phyloP scores from a whole-genome alignment of 1,140 invertebrate genomes.

The Cydia strobilella region DNA sequence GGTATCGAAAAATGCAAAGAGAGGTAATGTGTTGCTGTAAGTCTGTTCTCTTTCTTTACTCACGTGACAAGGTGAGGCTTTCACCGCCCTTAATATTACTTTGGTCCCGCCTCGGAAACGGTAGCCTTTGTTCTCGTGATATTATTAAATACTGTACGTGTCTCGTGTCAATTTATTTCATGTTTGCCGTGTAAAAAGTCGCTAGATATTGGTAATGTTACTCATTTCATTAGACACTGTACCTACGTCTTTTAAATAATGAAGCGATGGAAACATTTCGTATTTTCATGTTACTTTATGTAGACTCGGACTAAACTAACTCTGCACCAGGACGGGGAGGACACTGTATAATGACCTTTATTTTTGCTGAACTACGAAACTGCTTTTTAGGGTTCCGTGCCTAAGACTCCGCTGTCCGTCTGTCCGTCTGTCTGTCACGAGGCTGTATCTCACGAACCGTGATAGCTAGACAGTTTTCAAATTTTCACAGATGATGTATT shows the following conservation, averaged over 20 bases:
- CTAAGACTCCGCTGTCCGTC: too few relatives aligned
- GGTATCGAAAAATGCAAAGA: too few relatives aligned
- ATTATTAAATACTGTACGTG: slow-evolving; percentile 11
- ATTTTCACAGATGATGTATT: too few relatives aligned
- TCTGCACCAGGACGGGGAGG: too few relatives aligned
- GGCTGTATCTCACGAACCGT: too few relatives aligned
- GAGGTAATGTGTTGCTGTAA: not conserved
- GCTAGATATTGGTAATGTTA: not conserved
- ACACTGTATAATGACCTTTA: too few relatives aligned
- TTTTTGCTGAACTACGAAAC: too few relatives aligned
- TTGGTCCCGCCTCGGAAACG: not conserved
- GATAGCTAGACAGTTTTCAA: too few relatives aligned
- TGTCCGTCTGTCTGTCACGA: too few relatives aligned
- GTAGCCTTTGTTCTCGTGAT: slow-evolving; percentile 1
- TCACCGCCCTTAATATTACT: not conserved
- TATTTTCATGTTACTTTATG: too few relatives aligned
- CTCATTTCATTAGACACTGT: not conserved
- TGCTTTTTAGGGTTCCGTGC: too few relatives aligned
- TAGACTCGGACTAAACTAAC: too few relatives aligned
- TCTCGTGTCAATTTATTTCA: not conserved
- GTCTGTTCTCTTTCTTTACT: not conserved
- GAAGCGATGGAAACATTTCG: not conserved
- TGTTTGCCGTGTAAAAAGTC: not conserved
- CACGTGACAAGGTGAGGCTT: not conserved
- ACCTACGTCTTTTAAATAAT: not conserved